phyloP scores from a whole-genome alignment of 2,797 vertebrate genomes.

The Arrhamphus sclerolepis region DNA sequence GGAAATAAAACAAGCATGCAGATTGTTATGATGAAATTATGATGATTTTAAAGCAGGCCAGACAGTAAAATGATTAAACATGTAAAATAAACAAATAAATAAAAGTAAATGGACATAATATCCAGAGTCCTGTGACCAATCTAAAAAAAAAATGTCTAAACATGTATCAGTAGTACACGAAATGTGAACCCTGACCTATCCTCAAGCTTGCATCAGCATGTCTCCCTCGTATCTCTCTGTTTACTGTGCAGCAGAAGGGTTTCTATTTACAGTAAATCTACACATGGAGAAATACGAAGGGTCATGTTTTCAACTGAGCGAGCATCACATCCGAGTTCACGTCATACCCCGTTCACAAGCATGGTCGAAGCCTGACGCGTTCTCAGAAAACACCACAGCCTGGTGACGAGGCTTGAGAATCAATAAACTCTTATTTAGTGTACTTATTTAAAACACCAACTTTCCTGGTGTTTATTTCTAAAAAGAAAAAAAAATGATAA shows the following conservation, averaged over 20 bases:
- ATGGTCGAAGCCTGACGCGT: neutral
- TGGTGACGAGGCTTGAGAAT: too few species aligned
- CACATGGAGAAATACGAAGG: slow-evolving; percentile 10
- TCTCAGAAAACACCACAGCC: neutral
- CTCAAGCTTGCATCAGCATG: slow-evolving; percentile 23
- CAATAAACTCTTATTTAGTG: too few species aligned
- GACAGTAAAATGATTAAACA: neutral
- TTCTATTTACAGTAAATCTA: slow-evolving; percentile 59
- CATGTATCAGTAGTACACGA: slow-evolving; percentile 21
- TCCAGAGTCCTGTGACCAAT: neutral
- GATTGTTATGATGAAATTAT: neutral
- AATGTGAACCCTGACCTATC: slow-evolving; percentile 15
- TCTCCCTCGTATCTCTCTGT: slow-evolving; percentile 32
- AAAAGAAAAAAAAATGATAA: neutral
- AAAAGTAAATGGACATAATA: slow-evolving; percentile 6
- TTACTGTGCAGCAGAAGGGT: slow-evolving; percentile 29
- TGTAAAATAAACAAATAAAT: neutral
- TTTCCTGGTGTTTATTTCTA: too few species aligned
- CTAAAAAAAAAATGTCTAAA: slow-evolving; percentile 25
- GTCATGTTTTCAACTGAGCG: slow-evolving; percentile 15
- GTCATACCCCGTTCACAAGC: slow-evolving; percentile 4
- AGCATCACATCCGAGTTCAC: neutral
- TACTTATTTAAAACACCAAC: too few species aligned
- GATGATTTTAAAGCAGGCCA: neutral
- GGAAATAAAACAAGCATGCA: neutral